Percentiles rank a stretch among this genome's conserved stretches.
These are phyloP conservation scores for Bolborhynchus lineola DNA, from an alignment of 2,113 vertebrate species.

Conservation along the genomic window DNA sequence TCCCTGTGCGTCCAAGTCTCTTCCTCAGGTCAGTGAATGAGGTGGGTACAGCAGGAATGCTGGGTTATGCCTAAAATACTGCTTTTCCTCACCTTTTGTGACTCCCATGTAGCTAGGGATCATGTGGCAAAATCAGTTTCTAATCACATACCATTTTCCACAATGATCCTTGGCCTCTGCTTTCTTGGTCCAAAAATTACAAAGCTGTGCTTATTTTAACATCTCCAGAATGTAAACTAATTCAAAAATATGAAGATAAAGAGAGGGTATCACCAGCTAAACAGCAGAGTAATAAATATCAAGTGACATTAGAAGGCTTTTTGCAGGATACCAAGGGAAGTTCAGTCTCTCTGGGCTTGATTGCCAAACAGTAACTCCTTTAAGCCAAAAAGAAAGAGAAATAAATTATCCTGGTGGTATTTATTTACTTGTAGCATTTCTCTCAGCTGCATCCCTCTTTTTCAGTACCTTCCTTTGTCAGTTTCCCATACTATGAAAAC, in stretches of 20 bases:
- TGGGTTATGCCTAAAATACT: neutral
- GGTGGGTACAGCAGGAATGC: neutral
- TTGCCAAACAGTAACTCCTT: neutral
- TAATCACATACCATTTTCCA: neutral
- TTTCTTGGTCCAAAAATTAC: neutral
- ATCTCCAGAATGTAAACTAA: conserved; percentile 21
- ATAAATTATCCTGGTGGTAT: conserved; percentile 35
- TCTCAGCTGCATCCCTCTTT: conserved; percentile 21
- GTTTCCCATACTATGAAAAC: neutral
- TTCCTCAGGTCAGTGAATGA: neutral
- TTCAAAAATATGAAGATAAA: conserved; percentile 34
- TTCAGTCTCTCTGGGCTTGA: neutral
- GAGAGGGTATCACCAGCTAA: neutral
- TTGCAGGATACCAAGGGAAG: neutral
- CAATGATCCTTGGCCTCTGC: neutral
- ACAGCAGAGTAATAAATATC: neutral
- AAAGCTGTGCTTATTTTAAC: conserved; percentile 23
- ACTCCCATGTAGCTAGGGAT: neutral
- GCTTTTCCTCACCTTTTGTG: neutral
- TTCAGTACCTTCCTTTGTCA: neutral
- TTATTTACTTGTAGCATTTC: conserved; percentile 48
- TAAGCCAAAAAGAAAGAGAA: conserved; percentile 54
- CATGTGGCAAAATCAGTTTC: neutral
- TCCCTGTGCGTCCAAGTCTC: neutral
- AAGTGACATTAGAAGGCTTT: neutral